These are phyloP conservation scores for Acrobeloides nanus DNA, from an alignment of 2,888 invertebrate genomes.

Conservation along the genomic window DNA sequence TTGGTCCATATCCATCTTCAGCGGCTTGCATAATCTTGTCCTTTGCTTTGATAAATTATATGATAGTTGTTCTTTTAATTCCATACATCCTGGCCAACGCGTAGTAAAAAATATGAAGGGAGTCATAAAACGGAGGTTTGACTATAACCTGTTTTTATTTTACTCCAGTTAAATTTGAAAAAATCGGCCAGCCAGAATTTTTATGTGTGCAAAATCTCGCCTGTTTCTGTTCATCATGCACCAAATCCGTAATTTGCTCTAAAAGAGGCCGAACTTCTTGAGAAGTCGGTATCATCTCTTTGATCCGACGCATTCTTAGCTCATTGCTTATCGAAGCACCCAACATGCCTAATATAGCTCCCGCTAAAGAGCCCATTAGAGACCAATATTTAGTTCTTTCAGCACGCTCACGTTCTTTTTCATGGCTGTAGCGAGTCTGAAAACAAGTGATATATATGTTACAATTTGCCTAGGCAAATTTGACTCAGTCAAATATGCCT, in stretches of 20 bases:
- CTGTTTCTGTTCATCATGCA: slow-evolving; percentile 27
- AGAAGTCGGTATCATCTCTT: slow-evolving; percentile 35
- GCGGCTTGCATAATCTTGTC: too few species aligned
- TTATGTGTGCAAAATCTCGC: slow-evolving; percentile 13
- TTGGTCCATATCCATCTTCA: too few species aligned
- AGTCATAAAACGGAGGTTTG: too few species aligned
- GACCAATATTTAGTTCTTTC: slow-evolving; percentile 80
- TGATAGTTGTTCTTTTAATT: too few species aligned
- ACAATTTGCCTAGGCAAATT: background rate
- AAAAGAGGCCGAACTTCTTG: slow-evolving; percentile 22
- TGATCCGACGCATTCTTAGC: slow-evolving; percentile 39
- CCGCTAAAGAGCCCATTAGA: slow-evolving; percentile 67
- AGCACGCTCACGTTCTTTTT: slow-evolving; percentile 71
- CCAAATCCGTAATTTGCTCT: slow-evolving; percentile 20
- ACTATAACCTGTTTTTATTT: too few species aligned
- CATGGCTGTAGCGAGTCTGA: slow-evolving; percentile 71
- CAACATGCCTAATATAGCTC: slow-evolving; percentile 63
- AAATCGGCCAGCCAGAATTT: too few species aligned
- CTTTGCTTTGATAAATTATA: too few species aligned
- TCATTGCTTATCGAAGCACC: slow-evolving; percentile 56
- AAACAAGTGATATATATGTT: slow-evolving; percentile 40
- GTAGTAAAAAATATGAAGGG: too few species aligned
- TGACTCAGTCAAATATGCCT: background rate
- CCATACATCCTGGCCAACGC: too few species aligned
- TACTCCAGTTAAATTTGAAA: too few species aligned